Base-by-base conservation (phyloP, 2,113 vertebrate genomes). In the Crotalus viridis region DNA sequence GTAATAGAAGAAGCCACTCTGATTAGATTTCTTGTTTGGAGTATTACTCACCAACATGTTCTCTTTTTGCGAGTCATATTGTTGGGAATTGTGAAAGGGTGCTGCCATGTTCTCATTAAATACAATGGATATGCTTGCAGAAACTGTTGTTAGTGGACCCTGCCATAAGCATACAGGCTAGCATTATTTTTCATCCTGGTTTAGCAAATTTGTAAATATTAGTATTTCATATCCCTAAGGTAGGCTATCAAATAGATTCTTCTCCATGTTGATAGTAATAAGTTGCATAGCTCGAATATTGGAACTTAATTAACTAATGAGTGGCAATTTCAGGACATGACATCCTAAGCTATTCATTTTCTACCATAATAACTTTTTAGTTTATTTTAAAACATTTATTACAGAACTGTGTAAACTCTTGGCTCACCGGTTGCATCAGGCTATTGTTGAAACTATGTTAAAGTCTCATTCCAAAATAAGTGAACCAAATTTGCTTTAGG, bases 241-340 rank as follows among this genome's bases (percentile, higher is more conserved):
- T 56, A 94, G 88, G 43, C 88, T 85, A 33, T 87, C 95, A 94
- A 17, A 88, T 0, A 87, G 52, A 92, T 91, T 90, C 89, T n/a
- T 81, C 64, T 96, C 94, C 95, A 81, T 59, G 92, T 94, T 59
- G 59, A 43, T 93, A 91, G 21, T 3, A 51, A 90, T 87, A 26
- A 8, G 13, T 59, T 56, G 26, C 52, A 89, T 93, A 92, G 74
- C 22, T 54, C 51, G n/a, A 92, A 43, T 48, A 85, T 61, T 64
- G 13, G 56, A 91, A 87, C 81, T 24, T 8, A 24, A 24, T 46
- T 86, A 24, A 92, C 61, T 51, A 94, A 61, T 92, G 96, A 92
- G 0, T 3, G 74, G 3, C 52, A 74, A 95, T 69, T 89, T 59
- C 89, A 95, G 56, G 59, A 94, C 28, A 94, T 61, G 87, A 92